Base-by-base conservation (phyloP, 2,797 vertebrate genomes). In the Loris lydekkerianus region DNA sequence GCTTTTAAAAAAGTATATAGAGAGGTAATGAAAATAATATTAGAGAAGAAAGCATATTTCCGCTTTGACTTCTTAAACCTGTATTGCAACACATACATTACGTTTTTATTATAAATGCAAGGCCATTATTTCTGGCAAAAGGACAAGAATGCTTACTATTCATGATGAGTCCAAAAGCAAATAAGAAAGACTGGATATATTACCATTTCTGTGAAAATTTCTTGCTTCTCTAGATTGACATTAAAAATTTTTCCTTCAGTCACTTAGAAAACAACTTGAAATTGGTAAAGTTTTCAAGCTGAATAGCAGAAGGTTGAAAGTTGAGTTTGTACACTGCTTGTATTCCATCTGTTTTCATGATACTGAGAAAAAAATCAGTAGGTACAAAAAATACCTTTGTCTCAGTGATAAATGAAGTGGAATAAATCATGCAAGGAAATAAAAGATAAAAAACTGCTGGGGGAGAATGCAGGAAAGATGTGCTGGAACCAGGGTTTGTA, bases 31-130 rank as follows among this genome's bases (percentile, higher is more conserved):
- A 84, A 94, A 93, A 61, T 61, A 88, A 89, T 90, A 90, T 84
- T 94, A 77, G 56, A 80, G 70, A 94, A 95, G 72, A 86, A 95
- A 76, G 73, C 56, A 37, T 81, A 85, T 89, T 95, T 96, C 83
- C 89, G 76, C 76, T 94, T 90, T 17, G 82, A 61, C 65, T 88
- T 95, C 94, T 94, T 83, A 96, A 84, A 63, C 53, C 65, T 95
- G 0, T 34, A 53, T 69, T 93, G 87, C 93, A 91, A 88, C 27
- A 72, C 10, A 89, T 21, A 76, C 0, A n/a, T 91, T 97, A 96
- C 96, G 11, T 94, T 97, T 98, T 97, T 83, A 65, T 97, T 96
- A 88, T 82, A 94, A 97, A 43, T 15, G 88, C 60, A 97, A 97
- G 93, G 2, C 21, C 46, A 56, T 89, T 97, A 89, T 92, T 97